phyloP scores from a whole-genome alignment of 53 echinoderm and acorn worm genomes.

The Paracentrotus lividus region DNA sequence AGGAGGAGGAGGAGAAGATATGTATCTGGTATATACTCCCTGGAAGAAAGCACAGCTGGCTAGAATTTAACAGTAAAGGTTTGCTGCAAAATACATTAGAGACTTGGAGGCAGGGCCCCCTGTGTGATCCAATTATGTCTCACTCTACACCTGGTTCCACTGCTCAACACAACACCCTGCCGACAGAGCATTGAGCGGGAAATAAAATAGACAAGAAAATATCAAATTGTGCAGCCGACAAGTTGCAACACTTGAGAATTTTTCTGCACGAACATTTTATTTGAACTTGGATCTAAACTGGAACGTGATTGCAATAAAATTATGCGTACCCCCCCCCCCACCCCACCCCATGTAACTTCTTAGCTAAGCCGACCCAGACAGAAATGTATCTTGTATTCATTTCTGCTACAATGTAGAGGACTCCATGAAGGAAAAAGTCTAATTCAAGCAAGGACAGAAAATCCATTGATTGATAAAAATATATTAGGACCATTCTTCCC shows the following conservation, averaged over 20 bases:
- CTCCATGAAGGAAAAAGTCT: no score
- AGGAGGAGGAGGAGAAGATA: neutral
- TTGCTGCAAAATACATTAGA: slow-evolving; percentile 63
- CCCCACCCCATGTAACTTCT: neutral
- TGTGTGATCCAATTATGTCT: slow-evolving; percentile 64
- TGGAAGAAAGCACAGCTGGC: slow-evolving; percentile 57
- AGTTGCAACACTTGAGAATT: neutral
- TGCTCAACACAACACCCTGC: slow-evolving; percentile 21
- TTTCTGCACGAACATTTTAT: neutral
- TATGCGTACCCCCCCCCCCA: neutral
- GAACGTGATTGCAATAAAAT: no score
- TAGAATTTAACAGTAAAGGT: slow-evolving; percentile 28
- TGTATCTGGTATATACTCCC: neutral
- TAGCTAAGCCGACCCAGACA: neutral
- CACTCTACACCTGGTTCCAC: slow-evolving; percentile 23
- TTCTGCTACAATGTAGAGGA: no score
- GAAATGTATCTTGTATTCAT: neutral
- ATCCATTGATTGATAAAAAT: no score
- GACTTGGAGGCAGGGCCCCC: slow-evolving; percentile 7
- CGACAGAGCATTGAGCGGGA: slow-evolving; percentile 6
- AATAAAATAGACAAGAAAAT: slow-evolving; percentile 7
- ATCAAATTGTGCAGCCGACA: neutral
- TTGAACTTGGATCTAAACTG: no score
- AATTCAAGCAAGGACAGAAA: no score
- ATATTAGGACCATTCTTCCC: no score